Percentiles rank a stretch among this genome's conserved stretches.
phyloP scores from a whole-genome alignment of 2,113 vertebrate species.

The Acanthisitta chloris region DNA sequence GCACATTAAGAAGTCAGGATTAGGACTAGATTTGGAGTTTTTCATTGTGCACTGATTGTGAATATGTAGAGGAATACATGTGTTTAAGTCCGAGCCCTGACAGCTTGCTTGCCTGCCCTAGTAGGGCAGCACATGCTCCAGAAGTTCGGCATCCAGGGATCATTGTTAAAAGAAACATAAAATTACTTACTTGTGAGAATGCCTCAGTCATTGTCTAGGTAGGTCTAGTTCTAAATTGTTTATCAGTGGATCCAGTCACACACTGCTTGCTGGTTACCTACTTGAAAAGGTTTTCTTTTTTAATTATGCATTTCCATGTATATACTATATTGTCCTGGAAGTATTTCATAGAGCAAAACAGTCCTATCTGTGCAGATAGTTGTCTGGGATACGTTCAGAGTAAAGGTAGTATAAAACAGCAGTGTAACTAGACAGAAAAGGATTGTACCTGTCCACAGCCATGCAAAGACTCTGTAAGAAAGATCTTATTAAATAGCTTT shows the following conservation, averaged over 20 bases:
- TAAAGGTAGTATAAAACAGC: not conserved
- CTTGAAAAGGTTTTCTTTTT: not conserved
- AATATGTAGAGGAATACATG: accelerated
- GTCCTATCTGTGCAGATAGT: not conserved
- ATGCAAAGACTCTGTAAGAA: not conserved
- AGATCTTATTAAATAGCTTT: not conserved
- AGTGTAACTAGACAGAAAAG: not conserved
- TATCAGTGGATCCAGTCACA: not conserved
- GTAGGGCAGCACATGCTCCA: accelerated
- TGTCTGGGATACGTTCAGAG: not conserved
- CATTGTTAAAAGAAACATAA: not conserved
- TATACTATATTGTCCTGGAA: accelerated
- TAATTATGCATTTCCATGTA: not conserved
- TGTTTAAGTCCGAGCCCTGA: not conserved
- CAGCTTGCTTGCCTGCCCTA: not conserved
- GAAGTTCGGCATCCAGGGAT: not conserved
- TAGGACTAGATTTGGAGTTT: not conserved
- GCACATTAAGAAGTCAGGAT: not conserved
- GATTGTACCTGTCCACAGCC: not conserved
- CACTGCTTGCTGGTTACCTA: not conserved
- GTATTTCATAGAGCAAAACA: not conserved
- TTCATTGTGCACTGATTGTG: not conserved
- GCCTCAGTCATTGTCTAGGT: not conserved
- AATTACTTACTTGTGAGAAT: not conserved
- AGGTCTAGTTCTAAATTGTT: not conserved